Base-by-base conservation (phyloP, 2,888 invertebrate species). In the Tenthredo mesomela region DNA sequence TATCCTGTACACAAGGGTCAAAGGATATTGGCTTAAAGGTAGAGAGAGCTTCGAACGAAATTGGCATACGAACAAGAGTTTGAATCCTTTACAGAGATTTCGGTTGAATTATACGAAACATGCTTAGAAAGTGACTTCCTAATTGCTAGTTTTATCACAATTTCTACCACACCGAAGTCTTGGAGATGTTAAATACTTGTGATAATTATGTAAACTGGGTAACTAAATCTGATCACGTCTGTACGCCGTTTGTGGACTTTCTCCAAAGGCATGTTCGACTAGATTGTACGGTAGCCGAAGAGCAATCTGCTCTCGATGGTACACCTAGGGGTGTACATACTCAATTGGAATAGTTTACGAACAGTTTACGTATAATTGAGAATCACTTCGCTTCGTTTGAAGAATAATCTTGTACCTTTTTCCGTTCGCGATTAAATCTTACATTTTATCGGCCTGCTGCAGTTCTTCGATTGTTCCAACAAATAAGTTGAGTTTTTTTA, bases 281-380 rank as follows among this genome's bases (percentile, higher is more conserved):
- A 71, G 86, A 87, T 87, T 86, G 86, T 85, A 86, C 85, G 70
- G 82, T 71, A 85, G 78, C 84, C 85, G 85, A 40, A 82, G 86
- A 88, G 87, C 83, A 87, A 89, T 89, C 88, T 84, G 86, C 88
- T 89, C 88, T 89, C 88, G 87, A 87, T 88, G 78, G 18, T 70
- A 40, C 61, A 21, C 61, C 70, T 78, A 82, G 84, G 85, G 84
- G 84, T 80, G 82, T 84, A 75, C 85, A 84, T 84, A 84, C 85
- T 86, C 80, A 85, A 87, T 87, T 85, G 84, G 86, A 86, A 86
- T 85, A 86, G 87, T 86, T 87, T 58, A 86, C 82, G 73, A 71
- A 85, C 75, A 85, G 86, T 86, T 87, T 86, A 78, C 75, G 84
- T 83, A 50, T 83, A 80, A 77, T 85, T 85, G 61, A 43, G 21